phyloP scores from a whole-genome alignment of 2,797 vertebrate genomes.

The Syngnathus rostellatus region DNA sequence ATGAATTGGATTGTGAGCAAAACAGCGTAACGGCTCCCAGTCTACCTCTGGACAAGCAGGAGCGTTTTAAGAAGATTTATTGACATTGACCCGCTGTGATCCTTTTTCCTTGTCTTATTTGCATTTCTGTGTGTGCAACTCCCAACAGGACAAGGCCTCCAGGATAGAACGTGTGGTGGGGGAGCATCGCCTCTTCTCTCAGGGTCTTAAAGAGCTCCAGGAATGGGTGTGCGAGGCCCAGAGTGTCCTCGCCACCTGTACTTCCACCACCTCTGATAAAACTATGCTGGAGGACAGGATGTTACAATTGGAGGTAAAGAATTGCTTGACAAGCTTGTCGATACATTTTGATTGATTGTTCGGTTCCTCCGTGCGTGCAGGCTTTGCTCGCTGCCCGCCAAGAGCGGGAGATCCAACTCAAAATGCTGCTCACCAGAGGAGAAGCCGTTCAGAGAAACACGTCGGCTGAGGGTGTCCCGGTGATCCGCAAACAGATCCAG shows the following conservation, averaged over 20 bases:
- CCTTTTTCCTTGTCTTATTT: conserved; percentile 23
- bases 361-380: conserved; percentile 54
- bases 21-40: background rate
- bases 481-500: conserved; percentile 84
- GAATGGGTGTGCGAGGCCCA: conserved; percentile 87
- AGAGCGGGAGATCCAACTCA: conserved; percentile 94
- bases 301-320: conserved; percentile 86
- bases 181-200: conserved; percentile 88
- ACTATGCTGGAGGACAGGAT: conserved; percentile 84
- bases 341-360: background rate
- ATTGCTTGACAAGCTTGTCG: too few relatives aligned
- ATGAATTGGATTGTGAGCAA: conserved; percentile 28
- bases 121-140: conserved; percentile 3
- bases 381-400: conserved; percentile 82
- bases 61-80: background rate
- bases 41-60: conserved; percentile 32
- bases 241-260: conserved; percentile 80
- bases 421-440: conserved; percentile 86
- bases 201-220: conserved; percentile 85
- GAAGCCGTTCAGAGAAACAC: conserved; percentile 92
- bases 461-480: conserved; percentile 82
- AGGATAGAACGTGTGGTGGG: conserved; percentile 84
- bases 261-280: conserved; percentile 82
- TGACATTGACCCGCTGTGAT: conserved; percentile 4
- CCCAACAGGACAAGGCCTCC: conserved; percentile 83